These are phyloP conservation scores for Tetragnatha montana DNA, from an alignment of 2,888 invertebrate genomes.

Conservation along the genomic window DNA sequence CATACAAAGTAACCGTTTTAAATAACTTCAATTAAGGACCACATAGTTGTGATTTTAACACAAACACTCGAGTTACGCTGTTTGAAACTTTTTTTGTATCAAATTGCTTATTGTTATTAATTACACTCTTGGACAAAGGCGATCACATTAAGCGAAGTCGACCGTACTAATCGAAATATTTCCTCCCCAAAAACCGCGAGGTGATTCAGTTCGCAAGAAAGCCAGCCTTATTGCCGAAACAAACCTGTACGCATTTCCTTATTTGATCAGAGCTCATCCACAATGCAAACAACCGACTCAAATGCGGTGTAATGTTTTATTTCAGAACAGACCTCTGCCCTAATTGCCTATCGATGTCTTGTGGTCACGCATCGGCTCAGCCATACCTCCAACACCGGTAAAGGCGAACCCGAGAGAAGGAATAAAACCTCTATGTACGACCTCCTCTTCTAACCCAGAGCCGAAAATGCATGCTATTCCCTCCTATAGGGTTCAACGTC, in stretches of 20 bases:
- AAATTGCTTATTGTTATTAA: no score
- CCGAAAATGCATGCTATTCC: neutral
- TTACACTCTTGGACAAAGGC: no score
- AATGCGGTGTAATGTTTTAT: neutral
- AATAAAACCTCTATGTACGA: constrained; percentile 1
- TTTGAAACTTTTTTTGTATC: no score
- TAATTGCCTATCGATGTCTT: constrained; percentile 2
- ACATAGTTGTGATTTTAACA: no score
- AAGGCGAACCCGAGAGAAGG: neutral
- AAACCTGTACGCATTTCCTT: neutral
- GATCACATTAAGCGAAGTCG: no score
- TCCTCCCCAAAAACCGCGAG: no score
- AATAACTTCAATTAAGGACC: no score
- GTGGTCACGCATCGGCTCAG: neutral
- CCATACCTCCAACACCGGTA: neutral
- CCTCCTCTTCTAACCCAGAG: neutral
- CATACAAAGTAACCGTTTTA: no score
- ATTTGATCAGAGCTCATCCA: neutral
- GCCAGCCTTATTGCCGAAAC: no score
- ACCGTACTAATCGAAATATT: no score
- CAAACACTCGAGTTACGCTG: no score
- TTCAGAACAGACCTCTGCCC: neutral
- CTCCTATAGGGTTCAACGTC: constrained; percentile 44
- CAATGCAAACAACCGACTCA: neutral
- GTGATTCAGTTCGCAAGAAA: no score